Evolutionary conservation across 2,888 invertebrate genomes (phyloP).

Genomic region (Rapana venosa): DNA sequence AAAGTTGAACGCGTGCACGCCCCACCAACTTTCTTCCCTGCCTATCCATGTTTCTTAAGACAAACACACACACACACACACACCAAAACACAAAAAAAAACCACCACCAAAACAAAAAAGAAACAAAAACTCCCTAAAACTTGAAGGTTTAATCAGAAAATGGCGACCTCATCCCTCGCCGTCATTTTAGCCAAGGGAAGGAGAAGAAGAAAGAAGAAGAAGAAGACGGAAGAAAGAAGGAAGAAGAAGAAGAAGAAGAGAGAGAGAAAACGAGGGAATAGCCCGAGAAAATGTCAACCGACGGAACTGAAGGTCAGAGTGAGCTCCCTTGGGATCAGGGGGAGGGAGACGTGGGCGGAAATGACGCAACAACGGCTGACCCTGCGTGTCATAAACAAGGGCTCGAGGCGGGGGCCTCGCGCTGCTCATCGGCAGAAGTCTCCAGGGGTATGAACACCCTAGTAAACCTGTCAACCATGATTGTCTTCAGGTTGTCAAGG

Average conservation of each 20-base stretch:
- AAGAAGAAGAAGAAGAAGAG: no score
- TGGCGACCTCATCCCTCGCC: not conserved
- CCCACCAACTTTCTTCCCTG: not conserved
- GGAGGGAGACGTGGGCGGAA: not conserved
- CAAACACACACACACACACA: not conserved
- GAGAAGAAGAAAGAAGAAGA: no score
- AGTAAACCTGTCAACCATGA: not conserved
- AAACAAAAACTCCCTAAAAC: not conserved
- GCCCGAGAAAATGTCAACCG: not conserved
- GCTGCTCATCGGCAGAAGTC: not conserved
- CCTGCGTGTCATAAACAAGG: slow-evolving; percentile 5
- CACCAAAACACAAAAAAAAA: not conserved
- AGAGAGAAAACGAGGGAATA: no score
- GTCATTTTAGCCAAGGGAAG: no score
- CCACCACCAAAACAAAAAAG: not conserved
- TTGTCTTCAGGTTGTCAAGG: not conserved
- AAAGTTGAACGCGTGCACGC: not conserved
- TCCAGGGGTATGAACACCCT: not conserved
- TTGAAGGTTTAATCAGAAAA: slow-evolving; percentile 13
- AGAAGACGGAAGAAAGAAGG: no score
- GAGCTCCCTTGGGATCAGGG: not conserved
- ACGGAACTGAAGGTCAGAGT: not conserved
- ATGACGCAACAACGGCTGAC: not conserved
- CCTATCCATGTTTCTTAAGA: not conserved
- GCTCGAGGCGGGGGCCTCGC: not conserved